These are phyloP conservation scores for Chondrosia reniformis DNA, from an alignment of 37 sponge, comb jelly and placozoan genomes.

Conservation along the genomic window DNA sequence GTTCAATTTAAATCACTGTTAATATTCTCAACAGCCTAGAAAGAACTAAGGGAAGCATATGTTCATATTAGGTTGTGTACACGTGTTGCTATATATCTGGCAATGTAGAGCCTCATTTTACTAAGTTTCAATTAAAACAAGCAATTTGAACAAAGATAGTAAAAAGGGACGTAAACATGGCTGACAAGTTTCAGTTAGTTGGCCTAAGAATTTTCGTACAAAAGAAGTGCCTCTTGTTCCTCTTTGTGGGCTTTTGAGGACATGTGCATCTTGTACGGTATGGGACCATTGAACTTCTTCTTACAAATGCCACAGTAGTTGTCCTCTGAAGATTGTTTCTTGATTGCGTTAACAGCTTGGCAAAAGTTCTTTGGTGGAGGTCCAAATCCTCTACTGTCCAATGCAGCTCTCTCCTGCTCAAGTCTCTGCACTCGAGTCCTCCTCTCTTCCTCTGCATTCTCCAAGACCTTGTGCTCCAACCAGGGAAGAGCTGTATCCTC, in stretches of 20 bases:
- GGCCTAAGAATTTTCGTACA: too few species aligned
- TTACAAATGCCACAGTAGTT: constrained; percentile 69
- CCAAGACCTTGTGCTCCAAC: constrained; percentile 37
- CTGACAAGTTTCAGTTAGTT: too few species aligned
- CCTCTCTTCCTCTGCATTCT: constrained; percentile 46
- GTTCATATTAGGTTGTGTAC: too few species aligned
- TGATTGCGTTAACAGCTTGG: constrained; percentile 17
- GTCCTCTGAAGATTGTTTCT: background rate
- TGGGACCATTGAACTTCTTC: constrained; percentile 66
- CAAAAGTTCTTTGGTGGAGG: constrained; percentile 38
- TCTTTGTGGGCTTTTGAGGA: constrained; percentile 62
- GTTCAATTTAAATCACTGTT: too few species aligned
- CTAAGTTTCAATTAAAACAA: too few species aligned
- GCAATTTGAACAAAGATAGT: too few species aligned
- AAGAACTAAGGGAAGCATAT: too few species aligned
- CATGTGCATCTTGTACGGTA: constrained; percentile 70
- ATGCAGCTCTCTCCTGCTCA: constrained; percentile 20
- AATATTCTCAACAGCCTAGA: too few species aligned
- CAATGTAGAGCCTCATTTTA: too few species aligned
- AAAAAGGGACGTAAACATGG: too few species aligned
- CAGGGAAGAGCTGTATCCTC: constrained; percentile 44
- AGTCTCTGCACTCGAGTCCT: constrained; percentile 41
- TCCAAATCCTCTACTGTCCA: constrained; percentile 45
- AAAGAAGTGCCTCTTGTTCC: constrained; percentile 50
- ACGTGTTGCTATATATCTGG: too few species aligned